Evolutionary conservation across 1,140 invertebrate genomes (phyloP), one percentile per base, ranked within the genome.

Genomic region (Phthorimaea operculella): DNA sequence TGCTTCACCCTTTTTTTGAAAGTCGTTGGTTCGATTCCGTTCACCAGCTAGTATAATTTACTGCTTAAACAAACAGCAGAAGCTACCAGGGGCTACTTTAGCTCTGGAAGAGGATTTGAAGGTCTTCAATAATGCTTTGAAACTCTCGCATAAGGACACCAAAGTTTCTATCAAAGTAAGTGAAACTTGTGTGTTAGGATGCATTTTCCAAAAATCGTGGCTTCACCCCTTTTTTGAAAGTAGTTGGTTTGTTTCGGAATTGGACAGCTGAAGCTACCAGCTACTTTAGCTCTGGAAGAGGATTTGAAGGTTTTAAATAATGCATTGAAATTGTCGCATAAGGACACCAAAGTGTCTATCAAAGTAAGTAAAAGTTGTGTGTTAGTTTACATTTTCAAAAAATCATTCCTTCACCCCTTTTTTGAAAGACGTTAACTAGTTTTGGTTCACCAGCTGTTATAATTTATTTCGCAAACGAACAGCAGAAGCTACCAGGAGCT

Each of bases 301-400:
- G 97, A 99, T 77, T 87, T 99, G 0, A 98, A 98, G 88, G 97
- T 99, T 0, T 99, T 98, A 73, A 96, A 93, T 70, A 97, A 96
- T 76, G 96, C 96, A 0, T 86, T 98, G 11, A 99, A 98, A 87
- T 84, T 98, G 7, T 98, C 96, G 11, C 96, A 98, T 74, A 99
- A 98, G 85, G 97, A 99, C 75, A 98, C 97, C 0, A 98, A 98
- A 90, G 97, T 98, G 4, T 93, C 95, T n/a, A 96, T 98, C 36
- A 98, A 98, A 89, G 94, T 96, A 11, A 34, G 33, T 6, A 11
- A n/a, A n/a, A n/a, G n/a, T n/a, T n/a, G n/a, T n/a, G n/a, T n/a
- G n/a, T n/a, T n/a, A n/a, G n/a, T n/a, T n/a, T n/a, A n/a, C n/a
- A n/a, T n/a, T n/a, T n/a, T n/a, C n/a, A n/a, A n/a, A n/a, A n/a